Base-by-base conservation (phyloP, 2,113 vertebrate genomes). In the Dermatemys mawii region DNA sequence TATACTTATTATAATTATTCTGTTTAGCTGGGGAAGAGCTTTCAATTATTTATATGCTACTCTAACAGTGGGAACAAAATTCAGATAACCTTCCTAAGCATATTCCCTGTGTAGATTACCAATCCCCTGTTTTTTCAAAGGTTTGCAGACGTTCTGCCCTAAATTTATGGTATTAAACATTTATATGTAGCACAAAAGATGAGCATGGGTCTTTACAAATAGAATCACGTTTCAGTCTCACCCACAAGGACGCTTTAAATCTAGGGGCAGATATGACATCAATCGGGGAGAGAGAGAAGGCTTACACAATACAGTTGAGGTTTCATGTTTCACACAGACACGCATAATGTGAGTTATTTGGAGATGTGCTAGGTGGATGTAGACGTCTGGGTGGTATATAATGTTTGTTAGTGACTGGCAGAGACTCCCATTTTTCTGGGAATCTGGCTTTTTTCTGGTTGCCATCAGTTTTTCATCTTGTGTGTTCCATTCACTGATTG, bases 141-240 rank as follows among this genome's bases (percentile, higher is more conserved):
- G 78, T 57, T 84, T 83, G 48, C 38, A 94, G 50, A 22, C 2
- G 80, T 63, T 75, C 54, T 1, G 48, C 11, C 55, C 83, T 90
- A 38, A 48, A 26, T 35, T 4, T 32, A 27, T 90, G 48, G 29
- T 24, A 3, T 7, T 84, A 85, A 91, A 63, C 0, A 0, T 13
- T 16, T 53, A 12, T 82, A 48, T 27, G 41, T 46, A 76, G 41
- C 41, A 14, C 41, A 24, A 41, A 70, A 70, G 17, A 6, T 46
- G 24, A 2, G 24, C 41, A 13, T 76, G 24, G 44, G 46, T 24
- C 26, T 46, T 76, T 76, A 27, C 41, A 44, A 76, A 76, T 44
- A 75, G 70, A 44, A 44, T 76, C 6, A 27, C 26, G 22, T 27
- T 17, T 29, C 22, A 44, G 5, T 29, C 24, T 27, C 38, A 6